phyloP scores from a whole-genome alignment of 2,113 vertebrate genomes.

The Cephalopterus ornatus region DNA sequence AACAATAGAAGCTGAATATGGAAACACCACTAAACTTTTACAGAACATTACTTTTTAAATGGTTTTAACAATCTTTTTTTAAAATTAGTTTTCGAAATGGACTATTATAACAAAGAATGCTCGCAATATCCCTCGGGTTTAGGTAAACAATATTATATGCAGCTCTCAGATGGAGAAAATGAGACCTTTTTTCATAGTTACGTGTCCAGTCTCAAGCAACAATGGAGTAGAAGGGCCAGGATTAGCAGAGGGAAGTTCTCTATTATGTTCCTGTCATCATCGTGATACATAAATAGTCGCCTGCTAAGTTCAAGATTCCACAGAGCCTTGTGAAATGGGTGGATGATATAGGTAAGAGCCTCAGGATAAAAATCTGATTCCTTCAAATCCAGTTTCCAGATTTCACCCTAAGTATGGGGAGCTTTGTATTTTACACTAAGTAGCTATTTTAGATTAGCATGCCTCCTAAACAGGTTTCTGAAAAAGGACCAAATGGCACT shows the following conservation, averaged over 20 bases:
- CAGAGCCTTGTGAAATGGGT: neutral
- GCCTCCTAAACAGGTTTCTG: neutral
- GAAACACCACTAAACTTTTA: neutral
- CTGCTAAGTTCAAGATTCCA: neutral
- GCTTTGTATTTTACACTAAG: neutral
- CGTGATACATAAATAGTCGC: neutral
- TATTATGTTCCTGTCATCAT: neutral
- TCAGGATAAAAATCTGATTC: neutral
- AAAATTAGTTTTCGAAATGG: neutral
- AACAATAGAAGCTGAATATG: neutral
- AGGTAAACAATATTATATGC: neutral
- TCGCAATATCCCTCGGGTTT: neutral
- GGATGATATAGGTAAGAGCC: neutral
- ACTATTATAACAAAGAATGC: neutral
- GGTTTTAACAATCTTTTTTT: neutral
- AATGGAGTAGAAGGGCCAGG: neutral
- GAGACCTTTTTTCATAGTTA: neutral
- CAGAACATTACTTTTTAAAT: neutral
- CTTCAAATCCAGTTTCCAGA: neutral
- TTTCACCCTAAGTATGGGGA: neutral
- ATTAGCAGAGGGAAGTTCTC: neutral
- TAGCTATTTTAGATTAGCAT: neutral
- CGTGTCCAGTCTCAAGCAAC: neutral
- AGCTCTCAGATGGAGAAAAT: neutral
- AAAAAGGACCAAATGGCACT: neutral